Percentiles rank a stretch among this genome's conserved stretches.
Evolutionary conservation across 2,888 invertebrate genomes (phyloP).

Genomic region (Cerastis leucographa): DNA sequence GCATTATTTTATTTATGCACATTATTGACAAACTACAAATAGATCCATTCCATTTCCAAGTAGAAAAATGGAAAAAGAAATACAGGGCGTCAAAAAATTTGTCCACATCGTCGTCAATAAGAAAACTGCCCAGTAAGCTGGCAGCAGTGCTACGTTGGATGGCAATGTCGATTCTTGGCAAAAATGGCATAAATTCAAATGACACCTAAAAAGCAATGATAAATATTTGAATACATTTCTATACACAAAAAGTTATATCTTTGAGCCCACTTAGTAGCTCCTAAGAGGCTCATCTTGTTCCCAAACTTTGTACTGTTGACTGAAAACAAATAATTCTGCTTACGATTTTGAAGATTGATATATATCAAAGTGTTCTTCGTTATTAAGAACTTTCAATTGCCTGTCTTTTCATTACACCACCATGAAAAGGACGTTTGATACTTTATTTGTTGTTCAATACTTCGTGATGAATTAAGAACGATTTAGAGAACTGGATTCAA

Average conservation of each 20-base stretch:
- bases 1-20: too few species aligned
- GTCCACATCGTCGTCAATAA: too few species aligned
- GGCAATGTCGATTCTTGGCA: too few species aligned
- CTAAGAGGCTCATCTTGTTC: slow-evolving; percentile 25
- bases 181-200: not conserved
- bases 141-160: too few species aligned
- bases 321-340: slow-evolving; percentile 49
- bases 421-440: slow-evolving; percentile 31
- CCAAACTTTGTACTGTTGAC: slow-evolving; percentile 23
- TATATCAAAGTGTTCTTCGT: slow-evolving; percentile 37
- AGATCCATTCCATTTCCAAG: too few species aligned
- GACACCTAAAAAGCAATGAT: not conserved
- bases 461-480: not conserved
- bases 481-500: not conserved
- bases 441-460: slow-evolving; percentile 9
- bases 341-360: slow-evolving; percentile 33
- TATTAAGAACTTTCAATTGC: slow-evolving; percentile 44
- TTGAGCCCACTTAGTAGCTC: slow-evolving; percentile 26
- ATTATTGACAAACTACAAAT: too few species aligned
- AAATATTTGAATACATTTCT: slow-evolving; percentile 19
- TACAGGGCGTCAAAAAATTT: too few species aligned
- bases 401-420: slow-evolving; percentile 20
- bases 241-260: slow-evolving; percentile 28
- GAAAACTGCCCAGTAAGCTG: too few species aligned
- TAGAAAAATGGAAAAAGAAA: too few species aligned